Evolutionary conservation across 2,797 vertebrate species (phyloP).

Genomic region (Pseudochirops corinnae): DNA sequence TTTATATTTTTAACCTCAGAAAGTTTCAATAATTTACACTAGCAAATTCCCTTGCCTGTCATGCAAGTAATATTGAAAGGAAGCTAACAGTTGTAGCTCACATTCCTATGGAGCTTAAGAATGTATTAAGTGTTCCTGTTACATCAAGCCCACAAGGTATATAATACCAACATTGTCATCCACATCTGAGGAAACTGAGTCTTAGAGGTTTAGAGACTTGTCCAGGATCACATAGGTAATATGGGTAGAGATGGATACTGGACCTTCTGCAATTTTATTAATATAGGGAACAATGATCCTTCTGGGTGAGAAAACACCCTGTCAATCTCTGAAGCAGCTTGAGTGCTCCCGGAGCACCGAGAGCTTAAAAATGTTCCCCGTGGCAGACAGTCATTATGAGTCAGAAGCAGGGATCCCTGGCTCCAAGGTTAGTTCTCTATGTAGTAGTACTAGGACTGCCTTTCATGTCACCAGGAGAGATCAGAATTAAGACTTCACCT

Average conservation of each 20-base stretch:
- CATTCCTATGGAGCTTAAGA: neutral
- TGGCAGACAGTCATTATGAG: neutral
- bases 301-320: neutral
- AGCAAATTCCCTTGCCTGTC: neutral
- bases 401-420: neutral
- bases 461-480: neutral
- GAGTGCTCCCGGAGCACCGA: neutral
- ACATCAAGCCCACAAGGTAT: neutral
- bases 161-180: neutral
- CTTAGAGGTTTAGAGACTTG: neutral
- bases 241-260: neutral
- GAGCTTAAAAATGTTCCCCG: neutral
- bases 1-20: neutral
- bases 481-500: neutral
- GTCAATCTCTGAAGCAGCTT: neutral
- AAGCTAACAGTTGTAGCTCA: neutral
- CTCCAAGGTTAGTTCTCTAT: neutral
- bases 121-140: neutral
- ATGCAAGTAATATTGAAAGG: neutral
- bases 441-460: neutral
- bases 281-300: neutral
- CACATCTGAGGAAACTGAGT: neutral
- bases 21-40: neutral
- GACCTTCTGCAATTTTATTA: neutral
- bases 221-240: neutral